Conservation (phyloP, 2,797 vertebrate genomes). For the Hozukius guyotensis region DNA sequence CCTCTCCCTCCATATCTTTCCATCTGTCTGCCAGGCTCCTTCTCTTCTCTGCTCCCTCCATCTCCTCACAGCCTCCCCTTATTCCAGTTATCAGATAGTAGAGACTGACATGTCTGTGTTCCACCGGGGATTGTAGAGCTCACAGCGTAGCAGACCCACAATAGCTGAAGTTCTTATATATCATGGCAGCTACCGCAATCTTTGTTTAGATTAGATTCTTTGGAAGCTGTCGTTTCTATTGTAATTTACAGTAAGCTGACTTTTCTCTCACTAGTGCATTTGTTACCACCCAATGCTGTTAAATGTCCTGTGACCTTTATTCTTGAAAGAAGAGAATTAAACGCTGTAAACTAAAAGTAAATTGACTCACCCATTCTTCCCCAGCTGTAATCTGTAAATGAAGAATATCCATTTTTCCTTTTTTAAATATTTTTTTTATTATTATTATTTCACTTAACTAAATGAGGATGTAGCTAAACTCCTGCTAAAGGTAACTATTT, state of each 20-base stretch:
- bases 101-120: conserved; percentile 47
- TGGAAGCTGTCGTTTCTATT: neutral
- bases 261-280: neutral
- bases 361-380: neutral
- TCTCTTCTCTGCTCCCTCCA: conserved; percentile 28
- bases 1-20: conserved; percentile 29
- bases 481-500: too few species aligned
- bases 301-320: neutral
- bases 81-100: conserved; percentile 48
- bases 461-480: too few species aligned
- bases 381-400: neutral
- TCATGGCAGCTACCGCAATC: neutral
- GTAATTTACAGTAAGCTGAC: neutral
- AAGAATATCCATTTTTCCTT: neutral
- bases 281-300: neutral
- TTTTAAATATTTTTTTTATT: too few species aligned
- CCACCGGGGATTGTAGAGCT: conserved; percentile 19
- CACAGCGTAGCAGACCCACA: conserved; percentile 11
- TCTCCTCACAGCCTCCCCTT: conserved; percentile 18
- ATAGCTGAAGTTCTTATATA: conserved; percentile 7
- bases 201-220: neutral
- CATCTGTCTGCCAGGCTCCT: conserved; percentile 38
- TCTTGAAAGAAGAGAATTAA: neutral
- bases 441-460: too few species aligned
- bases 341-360: neutral